Percentiles rank a stretch among this genome's conserved stretches.
These are phyloP conservation scores for Enteromius argenteus DNA, from an alignment of 2,797 vertebrate genomes.

Conservation along the genomic window DNA sequence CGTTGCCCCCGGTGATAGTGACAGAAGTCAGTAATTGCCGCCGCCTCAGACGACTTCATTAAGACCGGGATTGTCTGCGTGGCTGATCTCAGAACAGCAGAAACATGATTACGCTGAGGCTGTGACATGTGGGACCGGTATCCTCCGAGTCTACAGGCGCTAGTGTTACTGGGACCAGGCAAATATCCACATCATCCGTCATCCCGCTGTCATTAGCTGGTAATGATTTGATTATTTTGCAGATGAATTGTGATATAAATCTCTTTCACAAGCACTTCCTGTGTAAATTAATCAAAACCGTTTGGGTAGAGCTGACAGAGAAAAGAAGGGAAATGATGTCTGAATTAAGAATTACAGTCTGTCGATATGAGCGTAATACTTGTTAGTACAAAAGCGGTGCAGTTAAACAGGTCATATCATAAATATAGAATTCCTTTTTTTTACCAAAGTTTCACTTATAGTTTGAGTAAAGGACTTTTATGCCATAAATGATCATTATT, in stretches of 20 bases:
- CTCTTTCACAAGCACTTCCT: conserved; percentile 99
- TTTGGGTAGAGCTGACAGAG: conserved; percentile 94
- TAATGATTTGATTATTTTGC: conserved; percentile 99
- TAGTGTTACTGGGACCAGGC: conserved; percentile 83
- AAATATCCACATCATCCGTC: conserved; percentile 93
- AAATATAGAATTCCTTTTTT: not conserved
- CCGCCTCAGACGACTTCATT: conserved; percentile 89
- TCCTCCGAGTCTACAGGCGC: conserved; percentile 82
- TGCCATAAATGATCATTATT: not conserved
- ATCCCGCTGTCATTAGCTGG: conserved; percentile 96
- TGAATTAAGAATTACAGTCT: conserved; percentile 93
- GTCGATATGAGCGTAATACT: not conserved
- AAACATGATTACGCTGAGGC: conserved; percentile 71
- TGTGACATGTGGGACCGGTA: conserved; percentile 85
- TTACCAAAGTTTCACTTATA: not conserved
- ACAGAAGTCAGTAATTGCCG: conserved; percentile 86
- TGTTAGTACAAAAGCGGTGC: not conserved
- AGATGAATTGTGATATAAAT: conserved; percentile 98
- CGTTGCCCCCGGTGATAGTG: conserved; percentile 78
- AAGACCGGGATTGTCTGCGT: conserved; percentile 83
- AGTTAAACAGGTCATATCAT: not conserved
- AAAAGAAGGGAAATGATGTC: conserved; percentile 77
- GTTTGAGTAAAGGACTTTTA: not conserved
- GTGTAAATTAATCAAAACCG: conserved; percentile 97
- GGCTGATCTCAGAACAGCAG: conserved; percentile 73